Evolutionary conservation across 2,113 vertebrate genomes (phyloP).

Genomic region (Tragelaphus buxtoni): DNA sequence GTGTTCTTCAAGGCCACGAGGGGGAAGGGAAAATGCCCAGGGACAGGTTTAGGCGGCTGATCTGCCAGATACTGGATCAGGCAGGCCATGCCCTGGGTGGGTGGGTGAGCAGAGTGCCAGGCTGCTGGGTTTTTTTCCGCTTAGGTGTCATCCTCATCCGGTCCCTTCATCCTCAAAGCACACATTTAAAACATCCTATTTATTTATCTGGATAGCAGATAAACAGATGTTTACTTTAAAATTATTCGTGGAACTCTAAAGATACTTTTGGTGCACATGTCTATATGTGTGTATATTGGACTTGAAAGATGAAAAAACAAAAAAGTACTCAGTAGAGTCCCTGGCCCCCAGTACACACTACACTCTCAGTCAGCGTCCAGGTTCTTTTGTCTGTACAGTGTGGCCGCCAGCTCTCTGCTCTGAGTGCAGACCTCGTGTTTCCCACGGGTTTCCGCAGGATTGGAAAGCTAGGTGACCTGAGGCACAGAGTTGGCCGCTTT

Average conservation of each 20-base stretch:
- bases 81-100: neutral
- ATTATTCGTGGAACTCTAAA: neutral
- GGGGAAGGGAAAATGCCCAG: neutral
- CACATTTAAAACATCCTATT: neutral
- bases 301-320: neutral
- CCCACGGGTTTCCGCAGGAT: neutral
- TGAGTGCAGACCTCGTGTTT: neutral
- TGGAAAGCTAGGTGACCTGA: neutral
- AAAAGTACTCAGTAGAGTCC: neutral
- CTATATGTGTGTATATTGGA: neutral
- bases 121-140: neutral
- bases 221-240: neutral
- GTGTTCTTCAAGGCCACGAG: neutral
- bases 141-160: neutral
- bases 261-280: neutral
- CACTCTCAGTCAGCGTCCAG: too few species aligned
- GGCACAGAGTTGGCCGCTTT: neutral
- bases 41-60: neutral
- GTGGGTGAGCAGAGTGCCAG: neutral
- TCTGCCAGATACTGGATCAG: too few species aligned
- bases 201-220: neutral
- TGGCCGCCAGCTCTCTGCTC: too few species aligned
- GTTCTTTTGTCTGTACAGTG: accelerated
- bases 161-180: neutral
- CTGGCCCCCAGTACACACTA: accelerated